Conservation (phyloP, 2,888 invertebrate genomes). For the Reticulitermes lucifugus region DNA sequence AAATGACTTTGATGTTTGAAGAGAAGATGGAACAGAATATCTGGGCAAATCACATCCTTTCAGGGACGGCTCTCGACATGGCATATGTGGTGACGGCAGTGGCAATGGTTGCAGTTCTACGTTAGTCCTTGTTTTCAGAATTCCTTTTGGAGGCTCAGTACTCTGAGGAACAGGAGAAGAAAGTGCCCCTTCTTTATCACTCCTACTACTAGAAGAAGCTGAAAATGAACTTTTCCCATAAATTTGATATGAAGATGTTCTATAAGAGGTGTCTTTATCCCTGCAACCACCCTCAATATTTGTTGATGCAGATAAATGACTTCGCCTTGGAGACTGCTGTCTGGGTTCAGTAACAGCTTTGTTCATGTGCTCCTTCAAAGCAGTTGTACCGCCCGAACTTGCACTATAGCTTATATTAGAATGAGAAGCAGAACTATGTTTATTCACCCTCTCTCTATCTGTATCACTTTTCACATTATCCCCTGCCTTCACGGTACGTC, state of each 20-base stretch:
- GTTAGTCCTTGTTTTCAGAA: neutral
- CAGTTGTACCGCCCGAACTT: no score
- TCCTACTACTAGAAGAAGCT: neutral
- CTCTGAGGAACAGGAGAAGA: neutral
- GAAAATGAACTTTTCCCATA: neutral
- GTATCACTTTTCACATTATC: neutral
- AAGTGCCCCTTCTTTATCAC: neutral
- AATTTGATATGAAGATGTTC: neutral
- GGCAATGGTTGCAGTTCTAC: neutral
- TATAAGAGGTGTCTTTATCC: neutral
- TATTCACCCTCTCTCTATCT: neutral
- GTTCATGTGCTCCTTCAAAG: no score
- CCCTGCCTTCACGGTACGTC: neutral
- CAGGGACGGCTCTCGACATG: neutral
- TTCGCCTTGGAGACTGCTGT: neutral
- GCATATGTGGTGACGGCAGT: neutral
- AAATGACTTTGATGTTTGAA: neutral
- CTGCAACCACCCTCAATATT: neutral
- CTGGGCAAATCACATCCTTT: neutral
- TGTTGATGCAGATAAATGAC: neutral
- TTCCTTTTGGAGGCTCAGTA: neutral
- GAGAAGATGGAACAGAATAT: neutral
- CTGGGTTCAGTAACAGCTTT: no score
- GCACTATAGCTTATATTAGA: no score
- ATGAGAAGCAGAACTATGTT: neutral